A percentile compares a stretch with the other conserved stretches of the same genome.
Evolutionary conservation across 2,113 vertebrate species (phyloP).

Genomic region (Ceuthmochares aereus): DNA sequence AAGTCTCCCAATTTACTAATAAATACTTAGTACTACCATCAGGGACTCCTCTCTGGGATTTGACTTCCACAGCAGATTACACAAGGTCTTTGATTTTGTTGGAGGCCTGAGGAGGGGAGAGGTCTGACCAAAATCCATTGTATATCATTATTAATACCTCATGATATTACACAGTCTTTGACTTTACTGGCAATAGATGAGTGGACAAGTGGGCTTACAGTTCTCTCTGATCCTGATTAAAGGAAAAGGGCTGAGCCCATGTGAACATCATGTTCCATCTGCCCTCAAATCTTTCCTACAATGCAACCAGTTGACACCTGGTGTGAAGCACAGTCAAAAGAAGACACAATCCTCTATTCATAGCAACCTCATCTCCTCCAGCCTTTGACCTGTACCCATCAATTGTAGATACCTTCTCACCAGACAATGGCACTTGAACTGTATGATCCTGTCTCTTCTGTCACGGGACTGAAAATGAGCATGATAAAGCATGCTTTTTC

Average conservation of each 20-base stretch:
- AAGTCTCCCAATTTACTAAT: neutral
- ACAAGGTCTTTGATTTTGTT: neutral
- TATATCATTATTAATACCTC: neutral
- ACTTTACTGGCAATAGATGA: neutral
- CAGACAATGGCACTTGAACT: neutral
- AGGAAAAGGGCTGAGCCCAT: neutral
- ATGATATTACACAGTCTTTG: neutral
- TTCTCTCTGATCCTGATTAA: neutral
- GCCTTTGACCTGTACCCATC: neutral
- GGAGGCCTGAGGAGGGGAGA: neutral
- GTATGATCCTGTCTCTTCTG: neutral
- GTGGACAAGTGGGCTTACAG: neutral
- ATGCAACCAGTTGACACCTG: neutral
- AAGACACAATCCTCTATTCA: neutral
- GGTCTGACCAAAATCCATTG: neutral
- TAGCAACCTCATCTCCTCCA: neutral
- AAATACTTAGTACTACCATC: neutral
- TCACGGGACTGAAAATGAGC: neutral
- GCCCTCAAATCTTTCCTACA: neutral
- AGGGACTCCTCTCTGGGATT: neutral
- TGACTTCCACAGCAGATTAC: neutral
- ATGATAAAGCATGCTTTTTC: neutral
- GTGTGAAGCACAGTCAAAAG: neutral
- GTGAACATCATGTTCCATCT: accelerated
- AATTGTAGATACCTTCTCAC: neutral